phyloP scores from a whole-genome alignment of 1,140 invertebrate genomes.

The Notospermus geniculatus region DNA sequence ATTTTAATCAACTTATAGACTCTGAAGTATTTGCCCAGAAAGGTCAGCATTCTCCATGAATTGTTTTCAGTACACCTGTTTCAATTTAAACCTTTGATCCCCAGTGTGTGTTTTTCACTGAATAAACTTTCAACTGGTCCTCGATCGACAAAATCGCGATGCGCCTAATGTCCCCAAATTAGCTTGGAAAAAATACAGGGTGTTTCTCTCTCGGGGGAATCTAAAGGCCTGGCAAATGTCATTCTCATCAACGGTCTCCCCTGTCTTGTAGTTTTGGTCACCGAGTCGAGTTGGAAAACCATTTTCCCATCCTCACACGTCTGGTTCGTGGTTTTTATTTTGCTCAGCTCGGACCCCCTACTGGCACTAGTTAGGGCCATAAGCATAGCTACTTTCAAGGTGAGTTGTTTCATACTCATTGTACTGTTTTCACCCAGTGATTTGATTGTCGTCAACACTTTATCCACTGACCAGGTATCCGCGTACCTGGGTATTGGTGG shows the following conservation, averaged over 20 bases:
- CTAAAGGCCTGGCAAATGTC: too few species aligned
- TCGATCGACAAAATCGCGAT: too few species aligned
- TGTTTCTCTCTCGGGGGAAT: too few species aligned
- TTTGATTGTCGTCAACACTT: background rate
- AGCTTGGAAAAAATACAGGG: too few species aligned
- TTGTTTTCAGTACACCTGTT: too few species aligned
- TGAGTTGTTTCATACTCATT: background rate
- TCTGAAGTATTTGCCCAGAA: too few species aligned
- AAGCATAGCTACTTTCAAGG: background rate
- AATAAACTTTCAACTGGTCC: too few species aligned
- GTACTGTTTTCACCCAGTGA: background rate
- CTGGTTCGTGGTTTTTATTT: background rate
- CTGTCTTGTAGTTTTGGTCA: constrained; percentile 1
- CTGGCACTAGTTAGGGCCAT: constrained; percentile 8
- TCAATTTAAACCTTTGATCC: too few species aligned
- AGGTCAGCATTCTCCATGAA: too few species aligned
- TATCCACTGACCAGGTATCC: constrained; percentile 9
- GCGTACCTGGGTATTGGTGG: constrained; percentile 14
- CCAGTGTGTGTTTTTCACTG: too few species aligned
- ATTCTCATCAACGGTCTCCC: background rate
- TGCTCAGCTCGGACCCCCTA: constrained; percentile 3
- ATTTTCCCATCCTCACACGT: background rate
- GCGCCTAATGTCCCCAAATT: too few species aligned
- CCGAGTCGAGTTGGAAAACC: constrained; percentile 1
- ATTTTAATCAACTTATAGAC: too few species aligned